Percentiles rank a stretch among this genome's conserved stretches.
These are phyloP conservation scores for Auanema freiburgensis DNA, from an alignment of 2,888 invertebrate species.

Conservation along the genomic window DNA sequence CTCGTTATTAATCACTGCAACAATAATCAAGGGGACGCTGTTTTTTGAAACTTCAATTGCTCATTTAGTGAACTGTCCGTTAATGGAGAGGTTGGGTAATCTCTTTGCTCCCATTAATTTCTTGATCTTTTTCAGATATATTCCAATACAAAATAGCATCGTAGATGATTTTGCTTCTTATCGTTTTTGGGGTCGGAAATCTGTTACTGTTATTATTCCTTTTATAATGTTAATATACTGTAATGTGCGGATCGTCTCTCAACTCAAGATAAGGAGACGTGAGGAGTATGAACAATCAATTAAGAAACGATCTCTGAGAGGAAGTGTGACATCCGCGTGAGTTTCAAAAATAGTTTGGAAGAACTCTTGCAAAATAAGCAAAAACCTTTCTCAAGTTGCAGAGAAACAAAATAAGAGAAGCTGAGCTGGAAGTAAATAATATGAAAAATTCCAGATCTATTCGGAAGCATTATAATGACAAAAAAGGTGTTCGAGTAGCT, in stretches of 20 bases:
- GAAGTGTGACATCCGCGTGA: slow-evolving; percentile 15
- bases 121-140: slow-evolving; percentile 15
- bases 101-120: background rate
- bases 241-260: slow-evolving; percentile 42
- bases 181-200: slow-evolving; percentile 20
- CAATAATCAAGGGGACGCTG: background rate
- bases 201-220: slow-evolving; percentile 45
- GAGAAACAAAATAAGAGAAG: background rate
- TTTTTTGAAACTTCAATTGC: slow-evolving; percentile 4
- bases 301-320: slow-evolving; percentile 16
- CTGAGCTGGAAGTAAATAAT: background rate
- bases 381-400: no score
- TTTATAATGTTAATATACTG: slow-evolving; percentile 49
- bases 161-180: slow-evolving; percentile 13
- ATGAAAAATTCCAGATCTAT: slow-evolving; percentile 21
- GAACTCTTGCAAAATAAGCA: background rate
- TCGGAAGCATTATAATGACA: slow-evolving; percentile 39
- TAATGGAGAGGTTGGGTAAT: background rate
- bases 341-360: background rate
- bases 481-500: slow-evolving; percentile 52
- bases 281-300: slow-evolving; percentile 23
- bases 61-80: background rate
- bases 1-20: background rate
- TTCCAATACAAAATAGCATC: slow-evolving; percentile 15
- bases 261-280: slow-evolving; percentile 28